Evolutionary conservation across 2,888 invertebrate genomes (phyloP).

Genomic region (Erpobdella octoculata): DNA sequence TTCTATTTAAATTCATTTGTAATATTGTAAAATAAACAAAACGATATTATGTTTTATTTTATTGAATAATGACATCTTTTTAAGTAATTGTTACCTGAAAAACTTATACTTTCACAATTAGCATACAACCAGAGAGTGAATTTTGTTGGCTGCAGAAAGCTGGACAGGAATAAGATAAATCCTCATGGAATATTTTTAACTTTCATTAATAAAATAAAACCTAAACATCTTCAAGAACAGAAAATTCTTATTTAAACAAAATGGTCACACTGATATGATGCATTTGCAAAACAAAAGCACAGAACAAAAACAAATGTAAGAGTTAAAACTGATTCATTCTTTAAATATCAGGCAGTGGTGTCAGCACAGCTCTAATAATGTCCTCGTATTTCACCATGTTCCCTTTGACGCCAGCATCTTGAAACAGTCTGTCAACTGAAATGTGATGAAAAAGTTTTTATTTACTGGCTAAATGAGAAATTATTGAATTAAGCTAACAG

Average conservation of each 20-base stretch:
- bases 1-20: not conserved
- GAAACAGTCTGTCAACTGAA: slow-evolving; percentile 37
- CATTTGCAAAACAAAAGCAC: not conserved
- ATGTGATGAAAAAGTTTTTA: too few species aligned
- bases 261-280: too few species aligned
- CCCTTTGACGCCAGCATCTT: slow-evolving; percentile 33
- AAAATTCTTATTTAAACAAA: too few species aligned
- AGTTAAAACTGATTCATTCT: not conserved
- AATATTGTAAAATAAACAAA: not conserved
- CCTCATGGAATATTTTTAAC: too few species aligned
- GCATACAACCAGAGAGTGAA: not conserved
- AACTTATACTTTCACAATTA: not conserved
- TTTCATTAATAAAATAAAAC: too few species aligned
- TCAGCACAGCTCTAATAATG: slow-evolving; percentile 34
- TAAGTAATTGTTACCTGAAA: not conserved
- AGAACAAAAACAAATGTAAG: not conserved
- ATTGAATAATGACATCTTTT: not conserved
- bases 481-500: too few species aligned
- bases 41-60: not conserved
- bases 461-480: too few species aligned
- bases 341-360: slow-evolving; percentile 25
- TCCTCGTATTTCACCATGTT: slow-evolving; percentile 33
- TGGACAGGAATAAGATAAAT: too few species aligned
- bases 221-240: too few species aligned
- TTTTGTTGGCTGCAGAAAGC: not conserved